Conservation (phyloP, 53 echinoderm and acorn worm species). For the Zoroaster sp. region DNA sequence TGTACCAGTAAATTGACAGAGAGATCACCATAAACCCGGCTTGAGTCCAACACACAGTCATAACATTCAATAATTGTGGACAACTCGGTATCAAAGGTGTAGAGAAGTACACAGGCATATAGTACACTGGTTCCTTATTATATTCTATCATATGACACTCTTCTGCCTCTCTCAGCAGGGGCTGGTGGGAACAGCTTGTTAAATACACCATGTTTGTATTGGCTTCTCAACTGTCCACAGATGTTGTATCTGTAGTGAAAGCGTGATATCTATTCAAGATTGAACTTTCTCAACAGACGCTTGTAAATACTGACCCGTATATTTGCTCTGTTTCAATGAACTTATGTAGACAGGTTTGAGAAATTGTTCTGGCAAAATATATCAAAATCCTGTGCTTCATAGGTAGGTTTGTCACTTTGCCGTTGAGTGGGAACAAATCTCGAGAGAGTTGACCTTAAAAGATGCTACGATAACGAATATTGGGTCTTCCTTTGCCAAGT, state of each 20-base stretch:
- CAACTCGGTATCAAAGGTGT: too few relatives aligned
- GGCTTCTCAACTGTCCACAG: slow-evolving; percentile 6
- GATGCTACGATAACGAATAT: not conserved
- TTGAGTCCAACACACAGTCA: too few relatives aligned
- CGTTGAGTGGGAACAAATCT: not conserved
- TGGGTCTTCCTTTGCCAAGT: not conserved
- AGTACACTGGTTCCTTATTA: not conserved
- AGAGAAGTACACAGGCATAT: not conserved
- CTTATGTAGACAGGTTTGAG: not conserved
- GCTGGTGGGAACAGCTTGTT: not conserved
- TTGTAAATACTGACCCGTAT: too few relatives aligned
- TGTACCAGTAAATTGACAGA: too few relatives aligned
- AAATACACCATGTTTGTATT: not conserved
- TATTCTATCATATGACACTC: not conserved
- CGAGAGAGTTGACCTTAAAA: not conserved
- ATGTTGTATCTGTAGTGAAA: not conserved
- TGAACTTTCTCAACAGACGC: not conserved
- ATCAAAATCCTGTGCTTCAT: not conserved
- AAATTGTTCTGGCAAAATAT: not conserved
- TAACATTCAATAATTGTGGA: not conserved
- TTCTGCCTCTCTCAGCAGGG: not conserved
- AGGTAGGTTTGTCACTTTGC: not conserved
- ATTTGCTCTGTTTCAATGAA: not conserved
- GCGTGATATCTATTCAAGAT: not conserved
- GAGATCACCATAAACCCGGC: too few relatives aligned